Evolutionary conservation across 1,140 invertebrate species (phyloP), one percentile per base, ranked within the genome.

Genomic region (Saxidomus purpurata): DNA sequence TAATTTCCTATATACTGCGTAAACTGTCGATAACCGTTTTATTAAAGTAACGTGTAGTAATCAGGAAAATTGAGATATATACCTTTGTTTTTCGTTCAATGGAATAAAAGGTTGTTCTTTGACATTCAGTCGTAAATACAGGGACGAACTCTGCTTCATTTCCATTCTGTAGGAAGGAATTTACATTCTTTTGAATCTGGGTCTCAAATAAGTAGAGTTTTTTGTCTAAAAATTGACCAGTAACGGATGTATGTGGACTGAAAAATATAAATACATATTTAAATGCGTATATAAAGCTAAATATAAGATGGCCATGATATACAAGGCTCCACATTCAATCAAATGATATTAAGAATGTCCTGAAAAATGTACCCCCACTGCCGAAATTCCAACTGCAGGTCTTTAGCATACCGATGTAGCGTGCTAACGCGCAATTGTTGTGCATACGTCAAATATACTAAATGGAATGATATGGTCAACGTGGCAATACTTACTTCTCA

Each of bases 61-160:
- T n/a, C n/a, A n/a, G n/a, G n/a, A n/a, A n/a, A n/a, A n/a, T n/a
- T n/a, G n/a, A n/a, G n/a, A 63, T 28, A 63, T 3, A 63, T 28
- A 63, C 59, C 59, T 63, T 63, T 25, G n/a, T 63, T 63, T 63
- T 63, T 28, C 59, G 25, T 63, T 63, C 59, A 63, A 63, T 63
- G 4, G 59, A 63, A 28, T 63, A 15, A 63, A 63, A 63, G 1
- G 22, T 28, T 6, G 25, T 4, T 28, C 59, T 63, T n/a, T 63
- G n/a, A 1, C 4, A 25, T n/a, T 63, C n/a, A 9, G 67, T 71
- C 0, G 34, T 71, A 38, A 71, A 71, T 1, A 71, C 67, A 9
- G 67, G 67, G 0, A 34, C 38, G 6, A 71, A 19, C 13, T 36
- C 19, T 19, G 36, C 22, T 6, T 40, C 17, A 38, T 71, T 19